Base-by-base conservation (phyloP, 2,888 invertebrate species). In the Lucinisca nassula region DNA sequence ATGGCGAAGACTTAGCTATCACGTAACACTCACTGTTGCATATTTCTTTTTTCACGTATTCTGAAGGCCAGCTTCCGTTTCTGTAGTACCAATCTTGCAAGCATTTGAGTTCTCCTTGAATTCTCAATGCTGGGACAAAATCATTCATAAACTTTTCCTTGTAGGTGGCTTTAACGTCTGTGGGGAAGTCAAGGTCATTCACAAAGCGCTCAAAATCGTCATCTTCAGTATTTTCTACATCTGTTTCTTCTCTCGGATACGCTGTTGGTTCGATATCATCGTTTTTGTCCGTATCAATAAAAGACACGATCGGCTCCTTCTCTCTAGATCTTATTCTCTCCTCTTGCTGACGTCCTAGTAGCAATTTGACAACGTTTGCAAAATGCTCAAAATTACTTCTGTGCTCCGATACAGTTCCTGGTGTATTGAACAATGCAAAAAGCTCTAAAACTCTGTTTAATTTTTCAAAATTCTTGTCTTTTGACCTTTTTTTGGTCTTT, bases 91-190 rank as follows among this genome's bases (percentile, higher is more conserved):
- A 90, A 14, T 77, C 37, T 0, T 82, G 24, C 72, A 89, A 51
- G 10, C 73, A 77, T 10, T 78, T 61, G 21, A 85, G 85, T 58
- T 73, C 73, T 27, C 80, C 85, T 40, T 55, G 24, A 0, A 91
- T 12, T 38, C 58, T 72, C 30, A 91, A 73, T 40, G 84, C 85
- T 8, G 89, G 85, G 72, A 91, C 87, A 70, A 87, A 89, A 72
- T 91, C 90, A 76, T 80, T 91, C 32, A 78, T 84, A 0, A 58
- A 38, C 67, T 82, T 87, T 21, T 82, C 79, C n/a, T 24, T 38
- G 55, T 85, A 90, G 21, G 67, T 75, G 27, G 72, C 67, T n/a
- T 35, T 76, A 17, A 37, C 35, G 45, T 74, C 24, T n/a, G 58
- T 1, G 37, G 30, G 30, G n/a, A 51, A 21, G 38, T 67, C 14